Conservation (phyloP, 2,113 vertebrate genomes). For the Lichenostomus cassidix region DNA sequence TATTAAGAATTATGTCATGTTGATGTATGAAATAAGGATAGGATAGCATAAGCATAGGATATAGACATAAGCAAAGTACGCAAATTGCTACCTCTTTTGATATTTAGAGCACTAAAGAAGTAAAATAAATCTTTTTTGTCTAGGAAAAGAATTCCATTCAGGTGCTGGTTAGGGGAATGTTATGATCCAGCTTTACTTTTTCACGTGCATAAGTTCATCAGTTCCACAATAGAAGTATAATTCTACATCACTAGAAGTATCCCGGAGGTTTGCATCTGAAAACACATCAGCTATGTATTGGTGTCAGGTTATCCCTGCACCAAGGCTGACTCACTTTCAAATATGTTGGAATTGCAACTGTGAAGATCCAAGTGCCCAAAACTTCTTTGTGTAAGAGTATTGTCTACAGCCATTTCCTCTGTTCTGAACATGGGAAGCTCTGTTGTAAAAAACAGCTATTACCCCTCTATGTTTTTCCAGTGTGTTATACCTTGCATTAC, state of each 20-base stretch:
- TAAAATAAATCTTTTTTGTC: background rate
- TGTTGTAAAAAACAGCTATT: background rate
- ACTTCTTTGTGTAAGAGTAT: background rate
- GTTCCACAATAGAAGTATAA: background rate
- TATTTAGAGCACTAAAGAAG: background rate
- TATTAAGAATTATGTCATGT: background rate
- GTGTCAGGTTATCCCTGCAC: background rate
- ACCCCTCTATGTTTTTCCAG: background rate
- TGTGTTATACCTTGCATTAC: background rate
- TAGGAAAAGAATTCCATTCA: background rate
- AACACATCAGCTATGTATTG: background rate
- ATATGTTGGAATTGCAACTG: background rate
- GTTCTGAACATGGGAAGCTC: background rate
- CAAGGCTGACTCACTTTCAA: background rate
- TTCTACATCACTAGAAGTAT: too few species aligned
- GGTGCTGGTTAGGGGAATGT: background rate
- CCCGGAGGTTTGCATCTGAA: background rate
- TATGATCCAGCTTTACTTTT: background rate
- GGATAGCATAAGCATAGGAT: background rate
- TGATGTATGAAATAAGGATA: background rate
- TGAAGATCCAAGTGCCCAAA: background rate
- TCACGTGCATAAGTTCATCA: background rate
- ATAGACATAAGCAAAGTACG: background rate
- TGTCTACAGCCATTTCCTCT: background rate
- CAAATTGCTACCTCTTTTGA: background rate